Base-by-base conservation (phyloP, 2,113 vertebrate genomes). In the Verasper variegatus region DNA sequence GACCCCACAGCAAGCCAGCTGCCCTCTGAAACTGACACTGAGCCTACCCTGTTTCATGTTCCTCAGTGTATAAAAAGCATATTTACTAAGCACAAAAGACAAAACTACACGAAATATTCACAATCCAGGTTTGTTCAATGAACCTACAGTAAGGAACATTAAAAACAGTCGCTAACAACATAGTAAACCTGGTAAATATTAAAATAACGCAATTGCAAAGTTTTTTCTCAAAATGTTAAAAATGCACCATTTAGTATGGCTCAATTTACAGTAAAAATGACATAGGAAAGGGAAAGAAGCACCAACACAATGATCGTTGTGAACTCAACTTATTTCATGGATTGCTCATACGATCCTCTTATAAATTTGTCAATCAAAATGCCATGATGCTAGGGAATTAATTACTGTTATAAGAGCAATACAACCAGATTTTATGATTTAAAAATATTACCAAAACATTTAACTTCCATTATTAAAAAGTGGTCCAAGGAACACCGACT, bases 1-100 rank as follows among this genome's bases (percentile, higher is more conserved):
- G 93, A 93, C 94, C 94, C 91, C 94, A 96, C 94, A 97, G 96
- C 96, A 97, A 97, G 93, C 95, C 96, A 99, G 98, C 97, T 99
- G 97, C 97, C 96, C 95, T 92, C 78, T 80, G 86, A 92, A 92
- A 90, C 82, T 80, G 81, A 92, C 89, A 88, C 88, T 92, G 85
- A 95, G 94, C 92, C 93, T 94, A 97, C 95, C 96, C 96, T 97
- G 96, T 96, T 95, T 93, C 92, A 82, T 94, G 95, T 92, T 89
- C 93, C 92, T 92, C 95, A 92, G 82, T 90, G 88, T 89, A 88
- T 82, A 75, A 88, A 80, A 92, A 90, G 79, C 88, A 91, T 78
- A 84, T 88, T 88, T 84, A 80, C 75, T 79, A 91, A 92, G 89
- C 89, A 92, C 92, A 86, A 91, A 86, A 91, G 84, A 90, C 88